These are phyloP conservation scores for Drosophila aldrichi DNA, from an alignment of 2,888 invertebrate genomes.

Conservation along the genomic window DNA sequence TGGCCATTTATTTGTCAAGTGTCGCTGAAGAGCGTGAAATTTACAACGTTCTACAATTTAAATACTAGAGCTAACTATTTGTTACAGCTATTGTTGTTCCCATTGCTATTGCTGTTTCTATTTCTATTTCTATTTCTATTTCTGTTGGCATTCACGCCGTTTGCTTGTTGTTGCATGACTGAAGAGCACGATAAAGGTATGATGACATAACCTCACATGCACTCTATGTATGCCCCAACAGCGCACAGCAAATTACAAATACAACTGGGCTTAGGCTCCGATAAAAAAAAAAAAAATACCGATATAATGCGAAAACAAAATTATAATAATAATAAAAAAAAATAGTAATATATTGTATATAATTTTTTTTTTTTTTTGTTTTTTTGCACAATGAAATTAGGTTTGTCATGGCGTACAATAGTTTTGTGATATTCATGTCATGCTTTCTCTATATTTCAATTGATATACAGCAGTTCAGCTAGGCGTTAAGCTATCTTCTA, in stretches of 20 bases:
- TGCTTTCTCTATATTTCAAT: slow-evolving; percentile 4
- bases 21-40: slow-evolving; percentile 56
- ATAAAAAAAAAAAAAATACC: slow-evolving; percentile 30
- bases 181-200: slow-evolving; percentile 47
- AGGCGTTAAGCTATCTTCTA: neutral
- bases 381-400: slow-evolving; percentile 6
- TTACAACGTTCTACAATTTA: slow-evolving; percentile 65
- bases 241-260: slow-evolving; percentile 3
- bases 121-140: slow-evolving; percentile 26
- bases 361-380: too few relatives aligned
- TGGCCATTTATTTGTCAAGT: slow-evolving; percentile 56
- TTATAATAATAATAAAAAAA: neutral
- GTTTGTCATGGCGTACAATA: neutral
- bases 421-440: slow-evolving; percentile 6
- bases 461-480: slow-evolving; percentile 1
- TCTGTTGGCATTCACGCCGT: slow-evolving; percentile 22
- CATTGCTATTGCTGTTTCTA: slow-evolving; percentile 9
- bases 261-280: slow-evolving; percentile 29
- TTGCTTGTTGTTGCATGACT: slow-evolving; percentile 60
- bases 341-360: slow-evolving; percentile 16
- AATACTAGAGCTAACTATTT: slow-evolving; percentile 59
- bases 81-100: slow-evolving; percentile 18
- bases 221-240: slow-evolving; percentile 24
- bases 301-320: too few relatives aligned
- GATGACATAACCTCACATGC: slow-evolving; percentile 63